phyloP scores from a whole-genome alignment of 2,113 vertebrate species.

The Tragulus kanchil region DNA sequence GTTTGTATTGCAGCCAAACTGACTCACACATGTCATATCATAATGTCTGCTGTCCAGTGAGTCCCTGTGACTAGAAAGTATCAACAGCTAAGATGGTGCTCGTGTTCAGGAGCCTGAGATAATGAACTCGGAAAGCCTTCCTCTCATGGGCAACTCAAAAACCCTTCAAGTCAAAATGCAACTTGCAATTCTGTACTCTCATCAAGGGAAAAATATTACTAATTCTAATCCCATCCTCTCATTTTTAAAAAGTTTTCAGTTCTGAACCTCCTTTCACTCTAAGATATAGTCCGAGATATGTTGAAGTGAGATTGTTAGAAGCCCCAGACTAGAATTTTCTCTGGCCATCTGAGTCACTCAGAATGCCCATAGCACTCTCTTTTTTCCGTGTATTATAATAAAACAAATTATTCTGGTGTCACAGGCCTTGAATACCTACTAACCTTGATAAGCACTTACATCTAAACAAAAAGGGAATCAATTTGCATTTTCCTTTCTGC shows the following conservation, averaged over 20 bases:
- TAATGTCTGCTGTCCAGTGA: constrained; percentile 75
- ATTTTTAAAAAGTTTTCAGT: constrained; percentile 75
- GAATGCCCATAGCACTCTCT: background rate
- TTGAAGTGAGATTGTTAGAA: constrained; percentile 72
- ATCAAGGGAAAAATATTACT: constrained; percentile 63
- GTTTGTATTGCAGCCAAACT: constrained; percentile 75
- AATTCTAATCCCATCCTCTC: background rate
- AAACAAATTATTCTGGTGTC: constrained; percentile 81
- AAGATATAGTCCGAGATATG: constrained; percentile 67
- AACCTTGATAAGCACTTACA: constrained; percentile 86
- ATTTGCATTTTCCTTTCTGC: constrained; percentile 88
- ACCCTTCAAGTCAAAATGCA: constrained; percentile 69
- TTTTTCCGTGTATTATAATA: constrained; percentile 75
- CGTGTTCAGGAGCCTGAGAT: constrained; percentile 63
- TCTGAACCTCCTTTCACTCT: constrained; percentile 55
- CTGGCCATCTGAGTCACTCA: constrained; percentile 71
- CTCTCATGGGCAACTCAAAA: constrained; percentile 70
- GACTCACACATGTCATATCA: constrained; percentile 42
- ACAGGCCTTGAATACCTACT: constrained; percentile 81
- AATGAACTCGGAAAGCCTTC: constrained; percentile 78
- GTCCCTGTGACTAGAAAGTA: constrained; percentile 54
- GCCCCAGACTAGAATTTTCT: constrained; percentile 74
- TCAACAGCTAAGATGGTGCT: constrained; percentile 61
- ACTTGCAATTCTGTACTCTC: constrained; percentile 66
- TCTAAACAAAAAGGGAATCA: constrained; percentile 84